Evolutionary conservation across 2,888 invertebrate species (phyloP).

Genomic region (Campoplex nolae): DNA sequence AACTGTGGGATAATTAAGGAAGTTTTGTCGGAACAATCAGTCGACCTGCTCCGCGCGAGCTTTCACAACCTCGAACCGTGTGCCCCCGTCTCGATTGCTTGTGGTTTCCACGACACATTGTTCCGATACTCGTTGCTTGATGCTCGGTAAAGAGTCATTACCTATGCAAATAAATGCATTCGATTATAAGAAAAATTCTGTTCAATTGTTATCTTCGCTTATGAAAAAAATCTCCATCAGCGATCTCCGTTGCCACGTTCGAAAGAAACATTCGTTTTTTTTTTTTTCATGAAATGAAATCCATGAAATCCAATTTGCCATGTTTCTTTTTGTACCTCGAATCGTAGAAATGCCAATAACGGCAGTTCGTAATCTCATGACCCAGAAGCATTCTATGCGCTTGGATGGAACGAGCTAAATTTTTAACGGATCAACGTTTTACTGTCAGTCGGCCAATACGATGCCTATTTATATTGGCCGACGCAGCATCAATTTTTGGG

Average conservation of each 20-base stretch:
- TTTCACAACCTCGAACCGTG: conserved; percentile 38
- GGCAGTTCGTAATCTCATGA: not conserved
- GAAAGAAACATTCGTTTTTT: too few relatives aligned
- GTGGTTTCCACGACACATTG: not conserved
- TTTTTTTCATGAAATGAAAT: too few relatives aligned
- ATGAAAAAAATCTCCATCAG: not conserved
- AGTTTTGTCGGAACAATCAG: conserved; percentile 82
- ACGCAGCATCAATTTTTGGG: not conserved
- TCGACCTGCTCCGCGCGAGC: conserved; percentile 64
- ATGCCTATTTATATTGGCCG: not conserved
- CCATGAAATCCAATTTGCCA: not conserved
- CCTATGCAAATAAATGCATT: not conserved
- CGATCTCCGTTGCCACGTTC: not conserved
- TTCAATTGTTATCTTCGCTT: not conserved
- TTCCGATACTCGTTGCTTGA: not conserved
- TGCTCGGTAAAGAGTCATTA: not conserved
- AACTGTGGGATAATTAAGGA: conserved; percentile 82
- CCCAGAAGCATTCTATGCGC: not conserved
- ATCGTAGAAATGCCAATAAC: conserved; percentile 18
- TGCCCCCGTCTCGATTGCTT: conserved; percentile 6
- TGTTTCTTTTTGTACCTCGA: not conserved
- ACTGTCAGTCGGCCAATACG: not conserved
- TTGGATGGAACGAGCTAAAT: not conserved
- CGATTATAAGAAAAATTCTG: not conserved
- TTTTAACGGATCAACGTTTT: not conserved